These are phyloP conservation scores for Harpagus bidentatus DNA, from an alignment of 2,113 vertebrate species.

Conservation along the genomic window DNA sequence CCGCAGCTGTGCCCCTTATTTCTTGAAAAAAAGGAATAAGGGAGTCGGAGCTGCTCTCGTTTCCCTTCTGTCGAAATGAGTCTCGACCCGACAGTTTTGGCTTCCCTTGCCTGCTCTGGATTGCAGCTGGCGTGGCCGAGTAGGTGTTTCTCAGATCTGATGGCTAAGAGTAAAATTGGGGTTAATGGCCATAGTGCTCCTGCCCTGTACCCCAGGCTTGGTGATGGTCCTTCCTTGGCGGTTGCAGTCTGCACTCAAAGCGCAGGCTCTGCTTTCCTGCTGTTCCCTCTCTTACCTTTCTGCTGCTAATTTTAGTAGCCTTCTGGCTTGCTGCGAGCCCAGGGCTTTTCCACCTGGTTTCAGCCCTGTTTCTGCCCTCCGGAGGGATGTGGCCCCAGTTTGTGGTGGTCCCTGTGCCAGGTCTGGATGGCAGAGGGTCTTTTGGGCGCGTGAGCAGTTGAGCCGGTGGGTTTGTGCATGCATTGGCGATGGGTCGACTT, in stretches of 20 bases:
- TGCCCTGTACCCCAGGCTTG: rapidly evolving
- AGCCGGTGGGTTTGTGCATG: neutral
- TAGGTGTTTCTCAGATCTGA: neutral
- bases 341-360: neutral
- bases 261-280: neutral
- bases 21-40: neutral
- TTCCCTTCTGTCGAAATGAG: neutral
- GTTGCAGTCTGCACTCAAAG: neutral
- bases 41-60: neutral
- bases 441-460: rapidly evolving
- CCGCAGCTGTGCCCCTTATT: neutral
- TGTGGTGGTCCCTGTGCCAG: neutral
- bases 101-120: neutral
- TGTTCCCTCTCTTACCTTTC: neutral
- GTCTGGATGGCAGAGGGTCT: neutral
- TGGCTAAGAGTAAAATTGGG: neutral
- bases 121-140: neutral
- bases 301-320: neutral
- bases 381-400: rapidly evolving
- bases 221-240: neutral
- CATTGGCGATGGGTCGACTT: rapidly evolving
- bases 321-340: neutral
- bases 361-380: rapidly evolving
- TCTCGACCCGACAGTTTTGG: neutral
- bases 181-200: neutral